These are phyloP conservation scores for Anarsia innoxiella DNA, from an alignment of 2,888 invertebrate species.

Conservation along the genomic window DNA sequence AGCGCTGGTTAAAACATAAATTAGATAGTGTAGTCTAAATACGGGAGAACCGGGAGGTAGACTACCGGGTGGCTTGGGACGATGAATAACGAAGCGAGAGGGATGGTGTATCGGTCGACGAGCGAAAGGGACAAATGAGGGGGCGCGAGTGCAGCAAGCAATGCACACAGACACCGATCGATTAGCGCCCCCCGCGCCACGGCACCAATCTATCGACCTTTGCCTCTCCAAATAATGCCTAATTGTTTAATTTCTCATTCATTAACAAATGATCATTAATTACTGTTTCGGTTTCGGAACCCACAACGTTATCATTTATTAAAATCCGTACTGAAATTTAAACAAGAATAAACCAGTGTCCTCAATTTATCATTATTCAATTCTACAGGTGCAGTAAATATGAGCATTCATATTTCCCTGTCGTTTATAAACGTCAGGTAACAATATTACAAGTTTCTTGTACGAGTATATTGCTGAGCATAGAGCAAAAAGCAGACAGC, in stretches of 20 bases:
- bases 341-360: too few species aligned
- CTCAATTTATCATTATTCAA: too few species aligned
- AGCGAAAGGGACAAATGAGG: slow-evolving; percentile 53
- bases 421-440: too few species aligned
- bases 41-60: slow-evolving; percentile 64
- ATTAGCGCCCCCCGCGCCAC: slow-evolving; percentile 58
- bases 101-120: slow-evolving; percentile 48
- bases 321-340: too few species aligned
- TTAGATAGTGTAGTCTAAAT: slow-evolving; percentile 49
- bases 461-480: slow-evolving; percentile 5
- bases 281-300: slow-evolving; percentile 15
- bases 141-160: slow-evolving; percentile 50
- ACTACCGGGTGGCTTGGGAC: slow-evolving; percentile 69
- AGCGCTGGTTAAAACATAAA: slow-evolving; percentile 48
- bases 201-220: slow-evolving; percentile 64
- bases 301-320: too few species aligned
- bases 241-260: slow-evolving; percentile 40
- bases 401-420: too few species aligned
- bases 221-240: slow-evolving; percentile 50
- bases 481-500: slow-evolving; percentile 11
- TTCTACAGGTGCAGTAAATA: too few species aligned
- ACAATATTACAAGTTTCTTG: too few species aligned
- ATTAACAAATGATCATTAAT: slow-evolving; percentile 30
- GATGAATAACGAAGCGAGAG: slow-evolving; percentile 64
- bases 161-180: slow-evolving; percentile 70